phyloP scores from a whole-genome alignment of 2,797 vertebrate genomes.

The Crenuchus spilurus region DNA sequence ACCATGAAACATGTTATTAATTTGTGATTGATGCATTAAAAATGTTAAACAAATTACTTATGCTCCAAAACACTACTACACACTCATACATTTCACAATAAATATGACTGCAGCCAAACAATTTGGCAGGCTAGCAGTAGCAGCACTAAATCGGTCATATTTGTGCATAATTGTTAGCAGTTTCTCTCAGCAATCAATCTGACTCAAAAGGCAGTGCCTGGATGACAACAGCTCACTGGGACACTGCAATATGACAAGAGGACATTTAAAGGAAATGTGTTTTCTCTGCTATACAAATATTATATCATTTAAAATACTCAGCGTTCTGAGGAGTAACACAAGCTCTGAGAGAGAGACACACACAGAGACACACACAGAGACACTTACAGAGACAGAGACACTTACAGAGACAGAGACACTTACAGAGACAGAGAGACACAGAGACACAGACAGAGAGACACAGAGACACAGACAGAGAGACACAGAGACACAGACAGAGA shows the following conservation, averaged over 20 bases:
- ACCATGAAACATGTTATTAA: too few species aligned
- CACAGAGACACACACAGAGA: too few species aligned
- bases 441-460: background rate
- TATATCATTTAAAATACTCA: background rate
- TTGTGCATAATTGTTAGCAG: background rate
- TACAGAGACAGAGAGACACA: background rate
- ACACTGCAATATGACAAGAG: background rate
- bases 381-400: too few species aligned
- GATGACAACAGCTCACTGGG: background rate
- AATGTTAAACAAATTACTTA: background rate
- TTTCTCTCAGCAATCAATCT: background rate
- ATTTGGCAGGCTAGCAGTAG: background rate
- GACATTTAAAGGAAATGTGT: background rate
- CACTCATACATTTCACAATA: background rate
- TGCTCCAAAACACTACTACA: background rate
- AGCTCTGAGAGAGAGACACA: background rate
- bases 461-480: conserved; percentile 12
- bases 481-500: background rate
- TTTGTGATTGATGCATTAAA: background rate
- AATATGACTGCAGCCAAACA: background rate
- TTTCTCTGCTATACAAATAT: background rate
- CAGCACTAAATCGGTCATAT: background rate
- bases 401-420: too few species aligned
- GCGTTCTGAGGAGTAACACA: background rate
- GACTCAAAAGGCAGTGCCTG: background rate